Conservation (phyloP, 2,797 vertebrate genomes). For the Oreonectes daqikongensis region DNA sequence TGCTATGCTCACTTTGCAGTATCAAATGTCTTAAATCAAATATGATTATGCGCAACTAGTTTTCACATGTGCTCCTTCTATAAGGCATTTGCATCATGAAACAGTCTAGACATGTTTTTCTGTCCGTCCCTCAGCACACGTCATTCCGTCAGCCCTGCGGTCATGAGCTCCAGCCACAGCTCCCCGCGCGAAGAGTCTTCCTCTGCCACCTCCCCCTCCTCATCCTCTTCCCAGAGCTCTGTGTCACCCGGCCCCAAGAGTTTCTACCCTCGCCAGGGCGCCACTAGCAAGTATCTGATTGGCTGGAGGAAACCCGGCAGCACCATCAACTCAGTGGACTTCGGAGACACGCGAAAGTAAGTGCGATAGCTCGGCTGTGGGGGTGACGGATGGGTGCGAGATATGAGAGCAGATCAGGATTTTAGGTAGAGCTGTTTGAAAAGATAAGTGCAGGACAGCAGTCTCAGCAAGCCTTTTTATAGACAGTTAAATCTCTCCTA, state of each 20-base stretch:
- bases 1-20: not conserved
- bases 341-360: conserved; percentile 98
- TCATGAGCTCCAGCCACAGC: conserved; percentile 87
- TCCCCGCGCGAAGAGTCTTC: conserved; percentile 94
- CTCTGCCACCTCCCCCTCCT: conserved; percentile 80
- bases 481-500: not conserved
- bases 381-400: not conserved
- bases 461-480: not conserved
- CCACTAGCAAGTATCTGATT: conserved; percentile 98
- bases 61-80: not conserved
- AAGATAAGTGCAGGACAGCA: not conserved
- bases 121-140: conserved; percentile 72
- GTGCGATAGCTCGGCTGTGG: conserved; percentile 52
- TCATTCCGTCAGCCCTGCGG: conserved; percentile 86
- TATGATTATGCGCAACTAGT: not conserved
- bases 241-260: conserved; percentile 91
- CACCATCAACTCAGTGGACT: conserved; percentile 98
- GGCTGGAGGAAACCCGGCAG: conserved; percentile 99
- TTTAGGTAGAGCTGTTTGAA: not conserved
- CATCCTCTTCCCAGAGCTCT: conserved; percentile 84
- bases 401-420: not conserved
- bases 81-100: not conserved
- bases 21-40: not conserved
- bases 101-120: conserved; percentile 9
- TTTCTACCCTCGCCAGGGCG: conserved; percentile 98